Percentiles rank a stretch among this genome's conserved stretches.
Conservation (phyloP, 1,140 invertebrate species). For the Hyles euphorbiae region DNA sequence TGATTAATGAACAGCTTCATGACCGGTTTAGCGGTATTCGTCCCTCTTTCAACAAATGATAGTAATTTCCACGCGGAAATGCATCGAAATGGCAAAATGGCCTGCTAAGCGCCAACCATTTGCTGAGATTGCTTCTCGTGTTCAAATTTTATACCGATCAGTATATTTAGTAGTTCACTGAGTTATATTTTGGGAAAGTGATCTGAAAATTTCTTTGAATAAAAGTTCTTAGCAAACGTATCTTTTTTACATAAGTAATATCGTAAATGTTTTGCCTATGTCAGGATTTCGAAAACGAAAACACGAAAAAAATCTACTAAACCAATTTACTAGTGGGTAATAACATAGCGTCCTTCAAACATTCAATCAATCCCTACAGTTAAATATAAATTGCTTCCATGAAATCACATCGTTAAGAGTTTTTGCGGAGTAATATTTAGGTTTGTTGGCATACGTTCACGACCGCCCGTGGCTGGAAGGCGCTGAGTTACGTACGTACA, state of each 20-base stretch:
- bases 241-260: too few relatives aligned
- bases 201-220: too few relatives aligned
- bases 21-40: constrained; percentile 44
- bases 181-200: too few relatives aligned
- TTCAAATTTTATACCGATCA: constrained; percentile 52
- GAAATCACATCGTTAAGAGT: constrained; percentile 1
- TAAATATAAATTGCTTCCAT: constrained; percentile 11
- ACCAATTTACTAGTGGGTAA: too few relatives aligned
- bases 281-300: too few relatives aligned
- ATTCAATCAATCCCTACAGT: background rate
- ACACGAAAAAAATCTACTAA: too few relatives aligned
- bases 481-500: constrained; percentile 38
- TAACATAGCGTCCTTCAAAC: too few relatives aligned
- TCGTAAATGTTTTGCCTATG: too few relatives aligned
- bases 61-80: constrained; percentile 67
- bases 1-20: constrained; percentile 41
- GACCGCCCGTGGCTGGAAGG: constrained; percentile 29
- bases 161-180: constrained; percentile 41
- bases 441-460: constrained; percentile 33
- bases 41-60: constrained; percentile 64
- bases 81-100: constrained; percentile 67
- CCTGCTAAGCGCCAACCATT: constrained; percentile 63
- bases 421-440: constrained; percentile 41
- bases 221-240: too few relatives aligned
- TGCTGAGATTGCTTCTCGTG: constrained; percentile 52